A percentile compares a stretch with the other conserved stretches of the same genome.
phyloP scores from a whole-genome alignment of 35 echinoderm and acorn worm genomes.

The Acanthaster planci region DNA sequence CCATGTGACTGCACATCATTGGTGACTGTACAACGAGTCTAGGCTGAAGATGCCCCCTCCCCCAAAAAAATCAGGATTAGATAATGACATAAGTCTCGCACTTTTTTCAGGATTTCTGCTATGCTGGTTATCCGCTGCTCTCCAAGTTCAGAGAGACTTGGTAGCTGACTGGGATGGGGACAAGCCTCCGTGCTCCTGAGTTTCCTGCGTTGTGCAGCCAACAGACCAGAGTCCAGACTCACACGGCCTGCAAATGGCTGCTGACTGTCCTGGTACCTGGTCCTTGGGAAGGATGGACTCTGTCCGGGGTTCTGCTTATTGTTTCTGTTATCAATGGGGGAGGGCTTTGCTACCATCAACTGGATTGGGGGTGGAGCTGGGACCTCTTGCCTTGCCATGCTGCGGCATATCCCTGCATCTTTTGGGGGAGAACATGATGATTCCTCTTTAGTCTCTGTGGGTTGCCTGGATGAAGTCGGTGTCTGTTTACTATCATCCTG shows the following conservation, averaged over 20 bases:
- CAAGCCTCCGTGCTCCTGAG: conserved; percentile 27
- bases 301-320: not conserved
- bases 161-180: conserved; percentile 56
- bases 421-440: not conserved
- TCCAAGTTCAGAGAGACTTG: conserved; percentile 21
- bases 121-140: conserved; percentile 44
- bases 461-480: not conserved
- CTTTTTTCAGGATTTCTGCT: conserved; percentile 60
- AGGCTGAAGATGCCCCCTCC: too few species aligned
- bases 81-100: not conserved
- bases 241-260: not conserved
- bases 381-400: not conserved
- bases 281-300: not conserved
- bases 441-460: not conserved
- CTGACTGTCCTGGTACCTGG: not conserved
- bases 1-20: too few species aligned
- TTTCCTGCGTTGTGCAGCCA: conserved; percentile 10
- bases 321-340: not conserved
- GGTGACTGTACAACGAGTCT: too few species aligned
- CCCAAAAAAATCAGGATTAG: too few species aligned
- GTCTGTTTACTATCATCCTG: not conserved
- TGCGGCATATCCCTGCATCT: not conserved
- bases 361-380: conserved; percentile 2
- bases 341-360: not conserved
- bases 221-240: not conserved